Base-by-base conservation (phyloP, 2,888 invertebrate species). In the Caenorhabditis sulstoni region DNA sequence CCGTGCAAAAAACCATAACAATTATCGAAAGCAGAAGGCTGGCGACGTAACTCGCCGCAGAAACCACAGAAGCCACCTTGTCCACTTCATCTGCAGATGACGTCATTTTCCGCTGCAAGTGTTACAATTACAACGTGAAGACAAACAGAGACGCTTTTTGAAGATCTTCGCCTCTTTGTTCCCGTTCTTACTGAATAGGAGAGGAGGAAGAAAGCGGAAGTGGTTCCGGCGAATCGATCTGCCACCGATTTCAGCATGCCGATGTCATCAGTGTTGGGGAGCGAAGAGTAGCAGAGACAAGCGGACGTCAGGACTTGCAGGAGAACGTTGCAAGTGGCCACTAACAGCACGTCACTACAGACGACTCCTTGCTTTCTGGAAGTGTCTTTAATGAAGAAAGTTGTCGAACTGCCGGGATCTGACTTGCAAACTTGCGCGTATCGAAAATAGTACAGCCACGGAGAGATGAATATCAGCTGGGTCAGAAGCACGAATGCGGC, bases 391-490 rank as follows among this genome's bases (percentile, higher is more conserved):
- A 22, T 11, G 14, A 41, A 3, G 3, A 11, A 41, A 3, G 3
- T 3, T 14, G 2, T 41, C 11, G 14, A 14, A 8, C 7, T 14
- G 12, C 4, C 41, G 11, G 11, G 3, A 8, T 41, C 41, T 41
- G 11, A 55, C 70, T 53, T 70, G 29, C 70, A 70, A 62, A 70
- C 70, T 55, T 70, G 70, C 35, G 53, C 70, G 44, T 47, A 70
- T 62, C 70, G 41, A 12, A 70, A 44, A n/a, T 61, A 70, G 47
- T 70, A 70, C 4, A 62, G 16, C 70, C 61, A 70, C 9, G 70
- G 70, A 14, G 70, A 53, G 9, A 61, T 37, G 47, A 70, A 62
- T 14, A 70, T 70, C 16, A 62, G 55, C 47, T 70, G 70, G 8
- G 70, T 70, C 12, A 70, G 35, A 1, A 70, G 45, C 9, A 70